Conservation (phyloP, 2,888 invertebrate species). For the Bembecia ichneumoniformis region DNA sequence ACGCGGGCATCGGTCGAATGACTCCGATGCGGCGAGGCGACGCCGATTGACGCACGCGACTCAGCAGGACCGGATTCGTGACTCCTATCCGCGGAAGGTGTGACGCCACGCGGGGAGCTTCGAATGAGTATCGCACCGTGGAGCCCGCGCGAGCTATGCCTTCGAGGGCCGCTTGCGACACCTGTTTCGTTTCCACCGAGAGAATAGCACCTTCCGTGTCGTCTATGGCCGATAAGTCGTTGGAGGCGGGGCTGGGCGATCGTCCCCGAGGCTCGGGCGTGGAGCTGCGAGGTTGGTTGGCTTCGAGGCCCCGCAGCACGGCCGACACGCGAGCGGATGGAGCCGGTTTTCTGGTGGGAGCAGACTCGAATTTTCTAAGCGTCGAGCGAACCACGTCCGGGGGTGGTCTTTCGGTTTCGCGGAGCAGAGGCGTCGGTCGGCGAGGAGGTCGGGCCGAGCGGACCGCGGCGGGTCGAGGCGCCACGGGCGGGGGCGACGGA, state of each 20-base stretch:
- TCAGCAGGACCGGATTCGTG: conserved; percentile 46
- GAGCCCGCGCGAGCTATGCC: conserved; percentile 79
- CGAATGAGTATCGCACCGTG: conserved; percentile 75
- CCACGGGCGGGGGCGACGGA: conserved; percentile 34
- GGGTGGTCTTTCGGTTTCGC: conserved; percentile 86
- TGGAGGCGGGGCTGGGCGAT: conserved; percentile 23
- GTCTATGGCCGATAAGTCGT: conserved; percentile 26
- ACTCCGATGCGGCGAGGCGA: conserved; percentile 67
- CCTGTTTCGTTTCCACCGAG: conserved; percentile 37
- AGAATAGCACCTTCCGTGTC: conserved; percentile 32
- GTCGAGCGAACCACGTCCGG: conserved; percentile 91
- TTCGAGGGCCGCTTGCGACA: conserved; percentile 75
- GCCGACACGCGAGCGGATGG: conserved; percentile 64
- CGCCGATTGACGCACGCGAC: conserved; percentile 38
- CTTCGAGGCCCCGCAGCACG: conserved; percentile 47
- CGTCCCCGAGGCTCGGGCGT: conserved; percentile 42
- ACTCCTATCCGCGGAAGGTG: conserved; percentile 54
- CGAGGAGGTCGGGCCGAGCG: conserved; percentile 37
- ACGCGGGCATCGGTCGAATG: conserved; percentile 66
- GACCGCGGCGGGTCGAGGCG: conserved; percentile 65
- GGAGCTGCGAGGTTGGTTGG: conserved; percentile 31
- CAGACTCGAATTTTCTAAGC: conserved; percentile 85
- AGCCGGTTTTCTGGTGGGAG: conserved; percentile 68
- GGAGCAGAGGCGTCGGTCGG: conserved; percentile 76
- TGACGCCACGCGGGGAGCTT: conserved; percentile 37